Evolutionary conservation across 2,888 invertebrate genomes (phyloP).

Genomic region (Chymomyza procnemis): DNA sequence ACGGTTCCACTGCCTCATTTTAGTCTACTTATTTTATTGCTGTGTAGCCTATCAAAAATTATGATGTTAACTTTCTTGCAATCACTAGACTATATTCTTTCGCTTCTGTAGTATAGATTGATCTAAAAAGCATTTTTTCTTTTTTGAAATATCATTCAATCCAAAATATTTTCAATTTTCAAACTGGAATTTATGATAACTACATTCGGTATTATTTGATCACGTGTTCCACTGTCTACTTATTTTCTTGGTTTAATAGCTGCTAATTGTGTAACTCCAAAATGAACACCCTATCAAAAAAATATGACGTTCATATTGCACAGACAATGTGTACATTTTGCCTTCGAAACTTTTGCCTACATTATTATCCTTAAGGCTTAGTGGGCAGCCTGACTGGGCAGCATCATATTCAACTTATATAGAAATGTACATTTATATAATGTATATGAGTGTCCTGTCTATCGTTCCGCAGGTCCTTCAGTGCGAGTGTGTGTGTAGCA

Average conservation of each 20-base stretch:
- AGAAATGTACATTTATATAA: background rate
- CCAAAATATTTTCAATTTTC: too few species aligned
- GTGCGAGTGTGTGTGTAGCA: constrained; percentile 19
- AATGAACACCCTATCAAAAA: background rate
- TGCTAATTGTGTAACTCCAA: background rate
- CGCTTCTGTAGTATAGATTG: too few species aligned
- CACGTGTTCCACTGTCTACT: too few species aligned
- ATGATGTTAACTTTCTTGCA: too few species aligned
- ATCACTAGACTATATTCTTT: too few species aligned
- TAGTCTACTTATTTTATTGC: too few species aligned
- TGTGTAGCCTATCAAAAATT: too few species aligned
- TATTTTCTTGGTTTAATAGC: background rate
- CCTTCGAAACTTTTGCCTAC: constrained; percentile 44
- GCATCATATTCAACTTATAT: background rate
- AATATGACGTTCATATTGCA: background rate
- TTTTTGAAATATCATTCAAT: too few species aligned
- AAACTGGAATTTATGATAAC: too few species aligned
- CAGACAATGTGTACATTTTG: constrained; percentile 37
- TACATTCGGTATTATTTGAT: too few species aligned
- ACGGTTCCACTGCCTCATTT: too few species aligned
- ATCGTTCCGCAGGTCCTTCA: background rate
- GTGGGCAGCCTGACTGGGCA: constrained; percentile 12
- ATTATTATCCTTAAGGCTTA: constrained; percentile 56
- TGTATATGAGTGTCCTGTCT: background rate
- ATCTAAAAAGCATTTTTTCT: too few species aligned